Evolutionary conservation across 2,113 vertebrate species (phyloP).

Genomic region (Micronisus gabar): DNA sequence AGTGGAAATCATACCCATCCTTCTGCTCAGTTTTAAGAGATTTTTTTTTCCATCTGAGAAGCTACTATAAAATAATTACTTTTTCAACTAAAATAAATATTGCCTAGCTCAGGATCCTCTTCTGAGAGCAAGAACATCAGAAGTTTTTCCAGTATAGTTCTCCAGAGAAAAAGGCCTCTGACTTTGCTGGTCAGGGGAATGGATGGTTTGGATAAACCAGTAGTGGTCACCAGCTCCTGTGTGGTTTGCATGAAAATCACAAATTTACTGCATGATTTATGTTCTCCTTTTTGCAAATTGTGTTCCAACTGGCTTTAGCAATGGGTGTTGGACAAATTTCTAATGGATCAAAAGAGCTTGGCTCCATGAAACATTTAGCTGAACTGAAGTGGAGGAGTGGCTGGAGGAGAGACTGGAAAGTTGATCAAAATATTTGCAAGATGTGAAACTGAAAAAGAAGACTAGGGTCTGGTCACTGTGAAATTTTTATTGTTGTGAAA

Average conservation of each 20-base stretch:
- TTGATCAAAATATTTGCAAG: neutral
- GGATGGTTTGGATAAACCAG: neutral
- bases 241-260: neutral
- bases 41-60: conserved; percentile 6
- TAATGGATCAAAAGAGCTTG: neutral
- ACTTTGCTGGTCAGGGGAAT: neutral
- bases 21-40: neutral
- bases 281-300: neutral
- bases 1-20: neutral
- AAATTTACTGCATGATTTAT: neutral
- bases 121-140: neutral
- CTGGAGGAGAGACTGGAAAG: neutral
- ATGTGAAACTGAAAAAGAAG: neutral
- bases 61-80: conserved; percentile 49
- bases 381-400: neutral
- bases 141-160: neutral
- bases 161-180: neutral
- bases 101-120: neutral
- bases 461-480: neutral
- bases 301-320: neutral
- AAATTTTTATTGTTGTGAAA: neutral
- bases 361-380: neutral
- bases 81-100: conserved; percentile 17
- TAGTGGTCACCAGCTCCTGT: neutral
- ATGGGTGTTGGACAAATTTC: neutral